phyloP scores from a whole-genome alignment of 2,888 invertebrate species.

The Aphodius granarius region DNA sequence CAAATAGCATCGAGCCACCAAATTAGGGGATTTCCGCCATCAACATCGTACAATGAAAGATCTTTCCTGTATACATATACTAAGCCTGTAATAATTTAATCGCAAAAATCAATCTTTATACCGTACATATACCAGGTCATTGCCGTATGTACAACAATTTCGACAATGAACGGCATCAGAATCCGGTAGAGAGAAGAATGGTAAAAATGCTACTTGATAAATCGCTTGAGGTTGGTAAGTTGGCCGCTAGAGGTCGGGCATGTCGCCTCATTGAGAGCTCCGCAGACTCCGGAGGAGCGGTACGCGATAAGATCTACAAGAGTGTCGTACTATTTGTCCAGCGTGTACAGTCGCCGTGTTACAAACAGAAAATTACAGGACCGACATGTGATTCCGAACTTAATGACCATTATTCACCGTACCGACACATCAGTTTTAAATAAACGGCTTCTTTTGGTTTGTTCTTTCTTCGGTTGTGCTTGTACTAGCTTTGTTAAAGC shows the following conservation, averaged over 20 bases:
- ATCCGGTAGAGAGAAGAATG: neutral
- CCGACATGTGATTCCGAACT: neutral
- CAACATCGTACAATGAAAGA: too few relatives aligned
- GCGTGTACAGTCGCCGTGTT: neutral
- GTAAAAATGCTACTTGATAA: neutral
- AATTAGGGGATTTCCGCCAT: too few relatives aligned
- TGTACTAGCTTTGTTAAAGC: too few relatives aligned
- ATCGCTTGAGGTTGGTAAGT: neutral
- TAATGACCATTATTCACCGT: neutral
- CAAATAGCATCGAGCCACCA: too few relatives aligned
- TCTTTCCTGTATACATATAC: too few relatives aligned
- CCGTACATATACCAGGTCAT: too few relatives aligned
- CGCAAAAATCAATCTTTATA: too few relatives aligned
- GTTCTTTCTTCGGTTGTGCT: too few relatives aligned
- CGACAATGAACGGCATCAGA: neutral
- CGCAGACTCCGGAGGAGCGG: neutral
- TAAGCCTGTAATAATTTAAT: too few relatives aligned
- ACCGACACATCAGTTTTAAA: neutral
- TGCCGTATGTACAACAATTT: too few relatives aligned
- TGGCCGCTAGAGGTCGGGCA: neutral
- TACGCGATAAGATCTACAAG: neutral
- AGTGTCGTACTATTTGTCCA: neutral
- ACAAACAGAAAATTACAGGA: neutral
- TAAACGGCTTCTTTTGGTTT: too few relatives aligned
- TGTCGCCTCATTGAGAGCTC: neutral